These are phyloP conservation scores for Phalera bucephala DNA, from an alignment of 2,888 invertebrate species.

Conservation along the genomic window DNA sequence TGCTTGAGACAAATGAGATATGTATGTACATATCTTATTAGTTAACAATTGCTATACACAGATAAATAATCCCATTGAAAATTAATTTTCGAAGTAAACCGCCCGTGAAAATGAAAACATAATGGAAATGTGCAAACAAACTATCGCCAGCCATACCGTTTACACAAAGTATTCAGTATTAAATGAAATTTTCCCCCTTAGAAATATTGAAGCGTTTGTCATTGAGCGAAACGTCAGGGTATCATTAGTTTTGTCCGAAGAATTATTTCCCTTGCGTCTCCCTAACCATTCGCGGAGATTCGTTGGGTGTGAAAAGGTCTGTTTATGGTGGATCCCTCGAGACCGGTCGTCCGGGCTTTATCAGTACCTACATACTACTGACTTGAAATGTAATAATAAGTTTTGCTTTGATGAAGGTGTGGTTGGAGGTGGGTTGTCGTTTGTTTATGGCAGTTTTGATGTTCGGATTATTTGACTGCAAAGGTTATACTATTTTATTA, in stretches of 20 bases:
- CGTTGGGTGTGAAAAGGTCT: constrained; percentile 4
- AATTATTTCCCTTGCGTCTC: constrained; percentile 4
- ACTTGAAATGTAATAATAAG: neutral
- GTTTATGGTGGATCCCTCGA: constrained; percentile 5
- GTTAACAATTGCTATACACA: no score
- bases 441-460: no score
- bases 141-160: neutral
- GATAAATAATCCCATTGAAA: no score
- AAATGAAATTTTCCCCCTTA: constrained; percentile 4
- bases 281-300: constrained; percentile 8
- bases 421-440: no score
- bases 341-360: no score
- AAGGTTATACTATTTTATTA: no score
- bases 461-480: no score
- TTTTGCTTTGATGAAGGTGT: no score
- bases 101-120: no score
- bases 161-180: constrained; percentile 1
- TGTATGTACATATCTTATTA: no score
- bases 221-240: constrained; percentile 4
- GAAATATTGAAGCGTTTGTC: constrained; percentile 10
- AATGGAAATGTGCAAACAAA: neutral
- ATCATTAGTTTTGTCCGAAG: constrained; percentile 12
- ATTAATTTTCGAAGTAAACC: no score
- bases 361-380: neutral
- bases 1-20: no score